A percentile compares a stretch with the other conserved stretches of the same genome.
These are phyloP conservation scores for Diaperis boleti DNA, from an alignment of 2,888 invertebrate genomes.

Conservation along the genomic window DNA sequence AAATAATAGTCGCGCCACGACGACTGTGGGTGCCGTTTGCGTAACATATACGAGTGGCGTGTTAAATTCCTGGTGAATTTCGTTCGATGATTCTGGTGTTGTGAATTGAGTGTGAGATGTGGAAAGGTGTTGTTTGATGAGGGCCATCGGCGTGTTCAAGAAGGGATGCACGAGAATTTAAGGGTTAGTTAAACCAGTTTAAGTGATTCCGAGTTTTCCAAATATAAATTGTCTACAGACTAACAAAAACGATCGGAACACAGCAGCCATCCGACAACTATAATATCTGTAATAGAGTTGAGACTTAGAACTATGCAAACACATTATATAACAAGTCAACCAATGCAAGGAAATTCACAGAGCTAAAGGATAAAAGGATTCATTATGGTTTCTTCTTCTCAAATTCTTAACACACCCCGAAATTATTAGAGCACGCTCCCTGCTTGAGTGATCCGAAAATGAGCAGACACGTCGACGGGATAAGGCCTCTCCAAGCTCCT, in stretches of 20 bases:
- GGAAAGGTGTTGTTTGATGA: not conserved
- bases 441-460: conserved; percentile 31
- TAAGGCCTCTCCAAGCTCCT: conserved; percentile 25
- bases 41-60: conserved; percentile 30
- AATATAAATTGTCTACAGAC: no score
- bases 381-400: conserved; percentile 2
- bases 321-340: no score
- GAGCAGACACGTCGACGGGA: conserved; percentile 23
- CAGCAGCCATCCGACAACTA: no score
- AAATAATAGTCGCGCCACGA: conserved; percentile 30
- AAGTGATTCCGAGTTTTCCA: no score
- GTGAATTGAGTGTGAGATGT: conserved; percentile 1
- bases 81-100: conserved; percentile 36
- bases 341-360: no score
- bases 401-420: conserved; percentile 32
- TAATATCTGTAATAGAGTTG: no score
- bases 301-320: no score
- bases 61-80: conserved; percentile 34
- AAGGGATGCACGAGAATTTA: no score
- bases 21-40: conserved; percentile 27
- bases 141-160: no score
- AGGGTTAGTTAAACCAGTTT: no score
- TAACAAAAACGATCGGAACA: no score
- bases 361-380: no score
- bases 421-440: conserved; percentile 31